Conservation (phyloP, 2,888 invertebrate species). For the Rhagophthalmus giganteus region DNA sequence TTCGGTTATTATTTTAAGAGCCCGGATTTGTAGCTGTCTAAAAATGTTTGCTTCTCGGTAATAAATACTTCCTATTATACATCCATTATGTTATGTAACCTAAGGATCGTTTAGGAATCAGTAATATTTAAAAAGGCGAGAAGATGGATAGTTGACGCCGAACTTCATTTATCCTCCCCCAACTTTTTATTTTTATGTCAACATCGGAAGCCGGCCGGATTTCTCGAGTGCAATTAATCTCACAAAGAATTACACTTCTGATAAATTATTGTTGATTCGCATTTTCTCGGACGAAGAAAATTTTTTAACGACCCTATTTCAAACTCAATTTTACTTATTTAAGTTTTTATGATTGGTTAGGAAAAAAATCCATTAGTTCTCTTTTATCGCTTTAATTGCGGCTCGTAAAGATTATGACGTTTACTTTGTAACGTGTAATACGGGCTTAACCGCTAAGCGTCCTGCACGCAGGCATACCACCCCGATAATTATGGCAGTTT, state of each 20-base stretch:
- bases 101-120: neutral
- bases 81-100: slow-evolving; percentile 17
- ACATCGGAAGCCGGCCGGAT: slow-evolving; percentile 12
- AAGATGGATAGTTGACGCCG: slow-evolving; percentile 10
- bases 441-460: slow-evolving; percentile 24
- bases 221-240: slow-evolving; percentile 28
- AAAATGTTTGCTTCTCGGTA: slow-evolving; percentile 30
- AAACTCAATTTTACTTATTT: slow-evolving; percentile 1
- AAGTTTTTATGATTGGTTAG: slow-evolving; percentile 9
- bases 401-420: slow-evolving; percentile 5
- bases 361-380: slow-evolving; percentile 2
- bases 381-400: slow-evolving; percentile 9
- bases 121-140: slow-evolving; percentile 2
- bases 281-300: slow-evolving; percentile 2
- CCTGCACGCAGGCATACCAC: slow-evolving; percentile 17
- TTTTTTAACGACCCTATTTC: slow-evolving; percentile 2
- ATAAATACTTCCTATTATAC: slow-evolving; percentile 26
- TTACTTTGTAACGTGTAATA: slow-evolving; percentile 23
- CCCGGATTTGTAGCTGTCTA: slow-evolving; percentile 34
- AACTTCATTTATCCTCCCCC: slow-evolving; percentile 28
- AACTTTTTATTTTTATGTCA: slow-evolving; percentile 25
- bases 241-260: slow-evolving; percentile 14
- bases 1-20: slow-evolving; percentile 36
- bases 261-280: slow-evolving; percentile 26
- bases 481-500: slow-evolving; percentile 34